Evolutionary conservation across 2,888 invertebrate species (phyloP), one percentile per base, ranked within the genome.

Genomic region (Myopa testacea): DNA sequence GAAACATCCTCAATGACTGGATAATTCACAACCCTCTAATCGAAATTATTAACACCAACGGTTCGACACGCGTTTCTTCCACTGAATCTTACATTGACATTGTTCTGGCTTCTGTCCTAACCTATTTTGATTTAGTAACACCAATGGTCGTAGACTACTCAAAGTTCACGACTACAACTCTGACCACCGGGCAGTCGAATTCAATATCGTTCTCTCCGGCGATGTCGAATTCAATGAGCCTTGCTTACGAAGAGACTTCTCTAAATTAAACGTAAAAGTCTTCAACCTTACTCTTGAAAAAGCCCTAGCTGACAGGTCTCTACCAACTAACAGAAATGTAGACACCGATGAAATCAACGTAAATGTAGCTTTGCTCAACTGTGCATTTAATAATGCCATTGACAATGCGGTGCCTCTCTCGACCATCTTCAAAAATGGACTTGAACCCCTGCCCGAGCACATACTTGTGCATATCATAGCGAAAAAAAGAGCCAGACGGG

Each of bases 171-270:
- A 50, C 10, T 69, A n/a, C 40, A 12, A 69, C 40, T 69, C 69
- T 5, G 69, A 69, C n/a, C 69, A 69, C 14, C 40, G 8, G 10
- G 52, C 69, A 3, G 69, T 69, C 7, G 69, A 69, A 69, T 8
- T 69, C 10, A 45, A 2, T 55, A 12, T 50, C 1, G 10, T 19
- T 26, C 37, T 14, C 4, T n/a, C 10, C 3, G n/a, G 52, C 12
- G 12, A 69, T 26, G 16, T 55, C 1, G 16, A 55, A 55, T 10
- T 14, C 10, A 55, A 55, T 55, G 55, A 55, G 16, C 8, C 69
- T 4, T 3, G 1, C 4, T 26, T n/a, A 52, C 16, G 10, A 4
- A 16, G 12, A 45, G 50, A 69, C 12, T 69, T 12, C 7, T 4
- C 4, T 26, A 69, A 69, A 16, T 12, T 50, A 4, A 69, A 69